These are phyloP conservation scores for Zygaena filipendulae DNA, from an alignment of 2,888 invertebrate genomes.

Conservation along the genomic window DNA sequence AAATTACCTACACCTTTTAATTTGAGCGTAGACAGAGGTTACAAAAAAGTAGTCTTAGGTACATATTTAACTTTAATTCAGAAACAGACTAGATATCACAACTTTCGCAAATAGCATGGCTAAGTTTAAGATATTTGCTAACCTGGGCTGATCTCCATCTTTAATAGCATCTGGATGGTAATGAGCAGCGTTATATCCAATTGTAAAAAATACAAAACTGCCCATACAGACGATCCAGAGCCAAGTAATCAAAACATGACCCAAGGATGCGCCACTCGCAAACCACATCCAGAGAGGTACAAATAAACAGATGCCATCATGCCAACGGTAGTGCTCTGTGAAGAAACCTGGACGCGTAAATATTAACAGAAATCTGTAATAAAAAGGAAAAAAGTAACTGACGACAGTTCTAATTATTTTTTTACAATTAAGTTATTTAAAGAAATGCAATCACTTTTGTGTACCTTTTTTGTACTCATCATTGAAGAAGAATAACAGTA, in stretches of 20 bases:
- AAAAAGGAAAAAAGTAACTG: neutral
- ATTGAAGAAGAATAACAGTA: too few relatives aligned
- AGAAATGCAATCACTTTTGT: slow-evolving; percentile 4
- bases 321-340: slow-evolving; percentile 37
- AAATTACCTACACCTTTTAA: too few relatives aligned
- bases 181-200: slow-evolving; percentile 80
- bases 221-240: slow-evolving; percentile 58
- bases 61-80: too few relatives aligned
- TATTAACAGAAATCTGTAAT: slow-evolving; percentile 30
- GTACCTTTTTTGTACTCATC: slow-evolving; percentile 19
- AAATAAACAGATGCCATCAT: slow-evolving; percentile 36
- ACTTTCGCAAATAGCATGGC: too few relatives aligned
- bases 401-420: slow-evolving; percentile 1
- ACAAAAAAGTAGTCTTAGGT: too few relatives aligned
- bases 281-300: slow-evolving; percentile 50
- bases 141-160: slow-evolving; percentile 74
- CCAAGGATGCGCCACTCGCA: slow-evolving; percentile 29
- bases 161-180: slow-evolving; percentile 84
- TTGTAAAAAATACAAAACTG: slow-evolving; percentile 71
- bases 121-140: too few relatives aligned
- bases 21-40: too few relatives aligned
- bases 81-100: too few relatives aligned
- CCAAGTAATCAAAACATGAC: slow-evolving; percentile 59
- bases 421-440: slow-evolving; percentile 2
- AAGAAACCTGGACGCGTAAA: slow-evolving; percentile 33